Base-by-base conservation (phyloP, 1,140 invertebrate species). In the Aethina tumida region DNA sequence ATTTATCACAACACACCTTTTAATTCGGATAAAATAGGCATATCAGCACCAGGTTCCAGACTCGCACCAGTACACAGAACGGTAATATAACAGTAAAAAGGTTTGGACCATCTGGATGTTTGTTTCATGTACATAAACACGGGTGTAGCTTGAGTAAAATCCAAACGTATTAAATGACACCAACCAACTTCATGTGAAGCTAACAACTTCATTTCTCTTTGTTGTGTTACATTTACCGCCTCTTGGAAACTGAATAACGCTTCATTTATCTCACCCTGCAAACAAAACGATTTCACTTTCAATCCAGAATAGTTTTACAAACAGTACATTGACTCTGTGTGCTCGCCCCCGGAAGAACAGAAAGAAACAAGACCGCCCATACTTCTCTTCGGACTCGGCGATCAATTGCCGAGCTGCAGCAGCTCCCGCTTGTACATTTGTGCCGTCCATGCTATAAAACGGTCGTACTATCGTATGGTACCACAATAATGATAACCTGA, bases 401-500 rank as follows among this genome's bases (percentile, higher is more conserved):
- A 83, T 69, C 13, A 84, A 64, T 20, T 65, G 58, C 38, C 69
- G 69, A 4, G 79, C 77, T 10, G 70, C 69, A 33, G 68, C 61
- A 1, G 76, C 68, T 1, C 77, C 77, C 12, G 72, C 72, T 49
- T 65, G 58, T 0, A 74, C 66, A 51, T 77, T 75, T 15, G 56
- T 64, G 2, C 76, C 77, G 52, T 83, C 77, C 5, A 81, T 59
- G 2, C 74, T 75, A 50, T 80, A 82, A 56, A 81, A 81, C 19
- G 79, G 80, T 18, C 75, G 63, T 1, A 83, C 71, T 17, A 83
- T 77, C 2, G 79, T 82, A 47, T 83, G 78, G 53, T 82, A 84
- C 78, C 80, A 84, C 17, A 84, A 53, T 22, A 84, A 56, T 0
- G 75, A 69, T 39, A 84, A 65, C 9, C 77, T 79, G 39, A 56